Conservation (phyloP, 2,888 invertebrate species). For the Incurvaria masculella region DNA sequence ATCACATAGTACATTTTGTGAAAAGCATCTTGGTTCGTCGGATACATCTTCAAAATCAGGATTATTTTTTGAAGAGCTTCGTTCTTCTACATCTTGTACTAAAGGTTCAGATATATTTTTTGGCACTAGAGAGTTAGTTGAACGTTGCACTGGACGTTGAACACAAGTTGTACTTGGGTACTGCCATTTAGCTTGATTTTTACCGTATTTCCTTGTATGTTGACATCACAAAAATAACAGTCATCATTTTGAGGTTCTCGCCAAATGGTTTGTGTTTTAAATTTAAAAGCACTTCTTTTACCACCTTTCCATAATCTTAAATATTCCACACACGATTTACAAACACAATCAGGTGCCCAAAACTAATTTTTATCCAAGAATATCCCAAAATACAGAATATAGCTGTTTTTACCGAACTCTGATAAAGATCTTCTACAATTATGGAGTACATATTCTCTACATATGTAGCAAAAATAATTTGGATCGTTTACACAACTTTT, state of each 20-base stretch:
- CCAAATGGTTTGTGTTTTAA: constrained; percentile 11
- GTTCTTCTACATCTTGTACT: constrained; percentile 5
- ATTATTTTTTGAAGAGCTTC: constrained; percentile 6
- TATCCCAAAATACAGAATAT: too few relatives aligned
- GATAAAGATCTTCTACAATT: too few relatives aligned
- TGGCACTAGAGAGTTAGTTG: too few relatives aligned
- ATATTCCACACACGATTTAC: constrained; percentile 10
- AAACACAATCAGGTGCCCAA: too few relatives aligned
- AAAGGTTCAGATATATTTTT: constrained; percentile 5
- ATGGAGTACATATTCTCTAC: too few relatives aligned
- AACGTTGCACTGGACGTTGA: too few relatives aligned
- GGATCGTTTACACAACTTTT: too few relatives aligned
- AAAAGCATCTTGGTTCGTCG: too few relatives aligned
- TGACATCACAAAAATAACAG: constrained; percentile 10
- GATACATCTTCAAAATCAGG: constrained; percentile 8
- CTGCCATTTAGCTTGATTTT: constrained; percentile 9
- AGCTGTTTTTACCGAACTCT: too few relatives aligned
- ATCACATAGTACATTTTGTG: too few relatives aligned
- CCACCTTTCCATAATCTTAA: constrained; percentile 9
- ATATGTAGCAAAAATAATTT: too few relatives aligned
- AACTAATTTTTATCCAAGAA: too few relatives aligned
- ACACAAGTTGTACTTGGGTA: constrained; percentile 8
- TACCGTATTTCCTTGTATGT: constrained; percentile 6
- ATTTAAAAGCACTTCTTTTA: constrained; percentile 8
- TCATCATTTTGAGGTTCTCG: constrained; percentile 8